phyloP scores from a whole-genome alignment of 2,888 invertebrate genomes.

The Drosophila lutescens region DNA sequence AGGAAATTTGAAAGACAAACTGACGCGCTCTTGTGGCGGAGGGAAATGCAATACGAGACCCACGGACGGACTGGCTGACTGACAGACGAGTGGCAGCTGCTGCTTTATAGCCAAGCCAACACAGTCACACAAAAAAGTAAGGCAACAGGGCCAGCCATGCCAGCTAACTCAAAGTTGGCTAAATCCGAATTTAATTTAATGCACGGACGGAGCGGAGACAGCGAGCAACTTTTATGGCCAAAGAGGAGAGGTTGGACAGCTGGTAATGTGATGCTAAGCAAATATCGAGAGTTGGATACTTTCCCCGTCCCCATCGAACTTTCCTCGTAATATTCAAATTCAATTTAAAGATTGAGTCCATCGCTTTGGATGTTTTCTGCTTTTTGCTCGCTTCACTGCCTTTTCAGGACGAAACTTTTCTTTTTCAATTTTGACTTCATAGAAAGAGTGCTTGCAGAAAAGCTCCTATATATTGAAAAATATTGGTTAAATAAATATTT shows the following conservation, averaged over 20 bases:
- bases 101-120: slow-evolving; percentile 23
- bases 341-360: slow-evolving; percentile 80
- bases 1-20: slow-evolving; percentile 58
- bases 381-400: slow-evolving; percentile 55
- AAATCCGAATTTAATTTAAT: slow-evolving; percentile 79
- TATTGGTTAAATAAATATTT: background rate
- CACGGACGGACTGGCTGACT: slow-evolving; percentile 13
- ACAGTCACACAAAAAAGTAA: slow-evolving; percentile 58
- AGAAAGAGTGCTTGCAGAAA: background rate
- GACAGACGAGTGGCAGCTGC: slow-evolving; percentile 64
- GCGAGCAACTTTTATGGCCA: slow-evolving; percentile 68
- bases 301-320: slow-evolving; percentile 13
- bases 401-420: slow-evolving; percentile 20
- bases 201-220: slow-evolving; percentile 76
- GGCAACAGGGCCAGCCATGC: slow-evolving; percentile 30
- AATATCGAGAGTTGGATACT: slow-evolving; percentile 63
- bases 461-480: background rate
- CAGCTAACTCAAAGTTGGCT: slow-evolving; percentile 61
- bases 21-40: slow-evolving; percentile 55
- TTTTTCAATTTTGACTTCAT: slow-evolving; percentile 11
- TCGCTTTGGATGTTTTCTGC: slow-evolving; percentile 68
- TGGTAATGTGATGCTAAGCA: slow-evolving; percentile 72
- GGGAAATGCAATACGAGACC: slow-evolving; percentile 52
- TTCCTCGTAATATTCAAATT: slow-evolving; percentile 74
- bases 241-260: slow-evolving; percentile 54